Conservation (phyloP, 2,113 vertebrate genomes). For the Aldabrachelys gigantea region DNA sequence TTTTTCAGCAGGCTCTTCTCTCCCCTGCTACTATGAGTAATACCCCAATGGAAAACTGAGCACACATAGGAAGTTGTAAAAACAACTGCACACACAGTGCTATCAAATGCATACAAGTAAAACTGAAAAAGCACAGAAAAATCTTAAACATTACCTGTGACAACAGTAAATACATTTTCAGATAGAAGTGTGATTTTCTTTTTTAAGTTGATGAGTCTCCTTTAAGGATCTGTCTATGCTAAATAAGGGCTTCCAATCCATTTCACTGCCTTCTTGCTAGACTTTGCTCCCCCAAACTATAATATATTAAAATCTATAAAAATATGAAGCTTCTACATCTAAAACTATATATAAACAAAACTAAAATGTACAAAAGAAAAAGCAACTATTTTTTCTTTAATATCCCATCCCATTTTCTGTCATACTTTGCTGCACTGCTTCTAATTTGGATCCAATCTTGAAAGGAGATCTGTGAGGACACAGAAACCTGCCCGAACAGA, state of each 20-base stretch:
- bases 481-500: background rate
- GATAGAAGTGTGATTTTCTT: background rate
- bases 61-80: background rate
- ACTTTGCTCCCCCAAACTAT: background rate
- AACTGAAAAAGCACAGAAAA: background rate
- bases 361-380: background rate
- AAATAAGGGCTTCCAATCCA: background rate
- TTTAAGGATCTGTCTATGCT: background rate
- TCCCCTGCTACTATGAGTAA: background rate
- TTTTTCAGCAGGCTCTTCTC: background rate
- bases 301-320: too few species aligned
- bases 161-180: background rate
- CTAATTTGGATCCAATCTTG: background rate
- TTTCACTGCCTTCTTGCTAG: background rate
- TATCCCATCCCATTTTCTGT: background rate
- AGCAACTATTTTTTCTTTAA: background rate
- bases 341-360: background rate
- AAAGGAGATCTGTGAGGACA: background rate
- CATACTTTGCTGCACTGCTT: background rate
- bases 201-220: background rate
- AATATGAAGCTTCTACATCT: background rate
- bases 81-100: background rate
- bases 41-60: background rate
- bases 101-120: background rate
- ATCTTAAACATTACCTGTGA: background rate